phyloP scores from a whole-genome alignment of 2,797 vertebrate species.

The Bryconaethiops microstoma region DNA sequence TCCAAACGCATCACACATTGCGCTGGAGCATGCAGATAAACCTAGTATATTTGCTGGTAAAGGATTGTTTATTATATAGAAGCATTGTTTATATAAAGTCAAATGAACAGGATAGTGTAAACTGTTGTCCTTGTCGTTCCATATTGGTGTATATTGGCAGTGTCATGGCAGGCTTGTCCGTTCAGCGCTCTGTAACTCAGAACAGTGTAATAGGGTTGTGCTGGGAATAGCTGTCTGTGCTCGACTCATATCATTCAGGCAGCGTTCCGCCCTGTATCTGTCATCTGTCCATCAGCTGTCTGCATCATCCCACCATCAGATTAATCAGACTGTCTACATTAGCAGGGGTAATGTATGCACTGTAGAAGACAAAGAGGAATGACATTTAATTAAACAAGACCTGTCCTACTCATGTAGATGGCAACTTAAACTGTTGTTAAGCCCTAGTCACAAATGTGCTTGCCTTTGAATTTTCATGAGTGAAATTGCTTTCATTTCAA shows the following conservation, averaged over 20 bases:
- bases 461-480: no score
- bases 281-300: conserved; percentile 49
- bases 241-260: conserved; percentile 30
- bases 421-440: conserved; percentile 18
- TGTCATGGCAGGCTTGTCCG: conserved; percentile 15
- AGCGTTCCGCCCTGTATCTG: conserved; percentile 20
- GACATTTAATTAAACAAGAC: conserved; percentile 42
- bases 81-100: not conserved
- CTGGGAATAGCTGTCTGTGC: conserved; percentile 33
- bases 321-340: conserved; percentile 43
- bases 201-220: not conserved
- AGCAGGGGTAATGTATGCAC: conserved; percentile 27
- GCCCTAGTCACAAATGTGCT: no score
- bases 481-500: no score
- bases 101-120: conserved; percentile 5
- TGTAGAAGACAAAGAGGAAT: conserved; percentile 39
- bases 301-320: conserved; percentile 23
- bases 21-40: not conserved
- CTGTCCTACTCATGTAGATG: conserved; percentile 6
- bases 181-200: conserved; percentile 8
- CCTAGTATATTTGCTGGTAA: not conserved
- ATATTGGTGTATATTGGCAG: conserved; percentile 11
- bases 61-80: not conserved
- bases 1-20: no score
- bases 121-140: not conserved